These are phyloP conservation scores for Suillia variegata DNA, from an alignment of 2,888 invertebrate species.

Conservation along the genomic window DNA sequence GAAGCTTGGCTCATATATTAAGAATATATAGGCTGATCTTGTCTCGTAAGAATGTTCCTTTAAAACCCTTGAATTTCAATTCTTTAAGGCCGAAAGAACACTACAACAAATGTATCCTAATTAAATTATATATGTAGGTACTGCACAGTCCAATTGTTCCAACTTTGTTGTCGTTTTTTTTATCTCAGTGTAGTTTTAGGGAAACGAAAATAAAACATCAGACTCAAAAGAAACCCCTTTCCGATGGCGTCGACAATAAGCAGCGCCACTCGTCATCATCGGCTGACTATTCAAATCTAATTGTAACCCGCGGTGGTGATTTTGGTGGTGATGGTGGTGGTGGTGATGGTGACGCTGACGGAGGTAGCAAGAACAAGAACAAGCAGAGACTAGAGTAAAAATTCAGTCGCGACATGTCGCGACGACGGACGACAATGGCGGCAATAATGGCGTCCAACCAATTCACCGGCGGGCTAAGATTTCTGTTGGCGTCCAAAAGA, in stretches of 20 bases:
- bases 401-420: background rate
- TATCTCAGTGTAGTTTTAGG: too few relatives aligned
- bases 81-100: too few relatives aligned
- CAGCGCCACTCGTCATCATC: constrained; percentile 2
- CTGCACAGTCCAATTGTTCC: background rate
- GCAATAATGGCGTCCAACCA: constrained; percentile 48
- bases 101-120: too few relatives aligned
- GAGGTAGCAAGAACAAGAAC: too few relatives aligned
- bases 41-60: too few relatives aligned
- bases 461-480: background rate
- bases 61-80: too few relatives aligned
- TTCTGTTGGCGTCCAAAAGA: constrained; percentile 10
- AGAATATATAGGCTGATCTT: too few relatives aligned
- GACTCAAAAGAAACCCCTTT: background rate
- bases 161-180: too few relatives aligned
- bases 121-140: background rate
- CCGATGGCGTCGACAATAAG: background rate
- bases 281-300: background rate
- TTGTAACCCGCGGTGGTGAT: background rate
- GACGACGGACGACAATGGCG: constrained; percentile 46
- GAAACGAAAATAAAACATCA: background rate
- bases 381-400: too few relatives aligned
- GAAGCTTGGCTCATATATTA: too few relatives aligned
- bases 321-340: too few relatives aligned
- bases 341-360: too few relatives aligned